Conservation (phyloP, 2,888 invertebrate species). For the Hypena proboscidalis region DNA sequence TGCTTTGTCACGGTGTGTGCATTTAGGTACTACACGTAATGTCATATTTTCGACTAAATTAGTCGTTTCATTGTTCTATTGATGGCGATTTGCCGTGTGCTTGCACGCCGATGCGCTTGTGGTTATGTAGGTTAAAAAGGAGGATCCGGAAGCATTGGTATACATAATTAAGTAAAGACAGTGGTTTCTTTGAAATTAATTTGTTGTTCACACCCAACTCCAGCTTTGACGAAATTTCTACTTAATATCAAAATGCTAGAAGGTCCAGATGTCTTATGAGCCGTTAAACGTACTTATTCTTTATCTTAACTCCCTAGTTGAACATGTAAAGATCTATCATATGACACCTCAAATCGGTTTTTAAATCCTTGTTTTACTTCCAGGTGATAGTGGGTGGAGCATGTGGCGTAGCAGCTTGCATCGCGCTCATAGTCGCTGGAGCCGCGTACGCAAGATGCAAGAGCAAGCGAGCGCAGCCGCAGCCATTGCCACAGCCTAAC, state of each 20-base stretch:
- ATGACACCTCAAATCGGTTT: too few relatives aligned
- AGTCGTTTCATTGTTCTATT: conserved; percentile 11
- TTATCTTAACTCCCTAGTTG: too few relatives aligned
- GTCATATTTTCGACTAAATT: conserved; percentile 15
- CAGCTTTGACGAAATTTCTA: too few relatives aligned
- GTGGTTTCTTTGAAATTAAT: too few relatives aligned
- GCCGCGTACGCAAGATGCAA: conserved; percentile 73
- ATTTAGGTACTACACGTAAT: conserved; percentile 7
- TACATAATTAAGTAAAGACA: background rate
- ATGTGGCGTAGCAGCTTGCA: conserved; percentile 72
- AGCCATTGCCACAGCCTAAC: conserved; percentile 71
- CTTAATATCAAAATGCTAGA: too few relatives aligned
- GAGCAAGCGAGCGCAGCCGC: conserved; percentile 62
- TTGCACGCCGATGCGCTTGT: conserved; percentile 7
- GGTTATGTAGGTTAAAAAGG: conserved; percentile 12
- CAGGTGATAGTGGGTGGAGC: conserved; percentile 75
- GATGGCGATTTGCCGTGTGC: conserved; percentile 4
- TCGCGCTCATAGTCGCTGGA: conserved; percentile 65
- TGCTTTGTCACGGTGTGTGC: conserved; percentile 10
- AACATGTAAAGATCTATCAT: too few relatives aligned
- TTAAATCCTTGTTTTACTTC: conserved; percentile 3
- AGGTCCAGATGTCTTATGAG: too few relatives aligned
- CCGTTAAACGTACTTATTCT: too few relatives aligned
- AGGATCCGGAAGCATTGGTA: conserved; percentile 2
- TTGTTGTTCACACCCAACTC: too few relatives aligned